phyloP scores from a whole-genome alignment of 2,113 vertebrate genomes.

The Cyprinodon brontotheroides region DNA sequence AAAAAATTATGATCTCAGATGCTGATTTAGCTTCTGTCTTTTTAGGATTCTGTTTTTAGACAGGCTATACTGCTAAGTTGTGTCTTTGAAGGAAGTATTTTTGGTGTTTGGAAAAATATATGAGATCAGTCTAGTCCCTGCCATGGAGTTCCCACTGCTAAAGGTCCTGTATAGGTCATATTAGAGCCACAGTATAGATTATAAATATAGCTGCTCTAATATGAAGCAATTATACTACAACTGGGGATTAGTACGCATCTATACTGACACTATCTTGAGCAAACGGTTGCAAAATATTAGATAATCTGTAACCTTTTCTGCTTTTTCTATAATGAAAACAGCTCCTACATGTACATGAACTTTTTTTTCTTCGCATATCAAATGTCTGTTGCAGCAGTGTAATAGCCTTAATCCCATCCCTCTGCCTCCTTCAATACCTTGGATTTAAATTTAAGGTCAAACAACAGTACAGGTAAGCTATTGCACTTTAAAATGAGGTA shows the following conservation, averaged over 20 bases:
- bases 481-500: too few relatives aligned
- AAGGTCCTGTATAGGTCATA: conserved; percentile 37
- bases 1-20: conserved; percentile 48
- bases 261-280: conserved; percentile 41
- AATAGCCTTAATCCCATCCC: too few relatives aligned
- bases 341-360: too few relatives aligned
- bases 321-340: too few relatives aligned
- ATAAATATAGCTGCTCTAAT: conserved; percentile 53
- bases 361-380: too few relatives aligned
- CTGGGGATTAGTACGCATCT: conserved; percentile 36
- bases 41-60: conserved; percentile 34
- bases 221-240: conserved; percentile 49
- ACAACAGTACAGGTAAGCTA: too few relatives aligned
- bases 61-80: conserved; percentile 16
- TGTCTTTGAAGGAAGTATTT: conserved; percentile 13
- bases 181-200: conserved; percentile 25
- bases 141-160: conserved; percentile 46
- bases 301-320: conserved; percentile 9
- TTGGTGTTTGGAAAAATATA: conserved; percentile 37
- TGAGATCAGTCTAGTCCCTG: conserved; percentile 45
- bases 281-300: conserved; percentile 50
- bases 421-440: too few relatives aligned
- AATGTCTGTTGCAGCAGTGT: too few relatives aligned
- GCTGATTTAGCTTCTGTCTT: conserved; percentile 31
- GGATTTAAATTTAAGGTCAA: too few relatives aligned